Percentiles rank a stretch among this genome's conserved stretches.
Conservation (phyloP, 2,888 invertebrate species). For the Rotaria socialis region DNA sequence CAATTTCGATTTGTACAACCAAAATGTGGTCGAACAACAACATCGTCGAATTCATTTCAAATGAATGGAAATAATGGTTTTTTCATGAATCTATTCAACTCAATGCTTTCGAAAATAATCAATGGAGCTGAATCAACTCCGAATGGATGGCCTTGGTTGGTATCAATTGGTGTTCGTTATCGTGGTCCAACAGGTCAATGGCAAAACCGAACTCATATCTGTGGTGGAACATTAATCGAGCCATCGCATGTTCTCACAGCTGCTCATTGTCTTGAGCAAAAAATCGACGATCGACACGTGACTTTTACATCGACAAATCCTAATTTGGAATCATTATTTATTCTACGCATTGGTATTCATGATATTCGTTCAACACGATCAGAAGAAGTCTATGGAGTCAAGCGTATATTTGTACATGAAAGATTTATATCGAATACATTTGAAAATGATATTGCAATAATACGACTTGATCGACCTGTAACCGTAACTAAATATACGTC, state of each 20-base stretch:
- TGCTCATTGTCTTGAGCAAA: constrained; percentile 41
- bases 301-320: constrained; percentile 38
- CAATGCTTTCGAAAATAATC: background rate
- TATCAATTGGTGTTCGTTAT: constrained; percentile 29
- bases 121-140: background rate
- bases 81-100: background rate
- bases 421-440: constrained; percentile 5
- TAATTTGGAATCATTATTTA: constrained; percentile 10
- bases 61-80: background rate
- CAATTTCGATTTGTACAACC: background rate
- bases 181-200: constrained; percentile 1
- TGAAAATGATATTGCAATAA: constrained; percentile 42
- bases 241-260: constrained; percentile 39
- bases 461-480: constrained; percentile 38
- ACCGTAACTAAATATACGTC: constrained; percentile 5
- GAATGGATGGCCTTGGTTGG: constrained; percentile 21
- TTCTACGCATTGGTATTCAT: constrained; percentile 40
- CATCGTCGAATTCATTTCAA: background rate
- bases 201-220: constrained; percentile 28
- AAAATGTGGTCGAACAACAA: background rate
- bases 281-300: constrained; percentile 6
- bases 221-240: constrained; percentile 40
- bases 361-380: constrained; percentile 27
- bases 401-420: constrained; percentile 32
- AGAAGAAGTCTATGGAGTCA: background rate